Evolutionary conservation across 2,797 vertebrate genomes (phyloP), one percentile per base, ranked within the genome.

Genomic region (Hyperoplus lanceolatus): DNA sequence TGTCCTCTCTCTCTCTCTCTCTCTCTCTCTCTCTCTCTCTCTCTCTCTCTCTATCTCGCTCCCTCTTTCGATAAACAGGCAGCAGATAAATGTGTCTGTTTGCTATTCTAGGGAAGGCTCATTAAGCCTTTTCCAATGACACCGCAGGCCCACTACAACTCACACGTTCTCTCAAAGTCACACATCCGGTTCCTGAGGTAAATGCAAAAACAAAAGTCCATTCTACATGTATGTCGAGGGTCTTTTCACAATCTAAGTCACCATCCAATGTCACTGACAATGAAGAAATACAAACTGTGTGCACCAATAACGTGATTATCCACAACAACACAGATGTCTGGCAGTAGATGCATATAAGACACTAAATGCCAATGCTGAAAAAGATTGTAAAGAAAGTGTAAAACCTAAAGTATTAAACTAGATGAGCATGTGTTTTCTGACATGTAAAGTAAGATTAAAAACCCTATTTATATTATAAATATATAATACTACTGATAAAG

Each of bases 51-150:
- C 43, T 65, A 2, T 29, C 29, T 29, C 29, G 2, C 16, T n/a
- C 53, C 64, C 43, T 65, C 57, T 45, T 36, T 13, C 71, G 63
- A 80, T 61, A 75, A 78, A 85, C 53, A 75, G 63, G 51, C 18
- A 78, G 51, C 18, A 78, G 75, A 87, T 70, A 79, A 70, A 89
- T 79, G 21, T 64, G 73, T 72, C 55, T 48, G 68, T 77, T 77
- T 86, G 76, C 73, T 85, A 61, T 79, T 84, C 66, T 29, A 38
- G 67, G 58, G 77, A 42, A 70, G 60, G 80, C 70, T 77, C 57
- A 67, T 84, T 85, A 58, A 59, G 49, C 53, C 60, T 73, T 80
- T 81, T 66, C 61, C 61, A 71, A 50, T 73, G 62, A 82, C 71
- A 74, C 41, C 77, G 7, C 15, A 1, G 59, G 73, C 67, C 65